Percentiles rank a stretch among this genome's conserved stretches.
These are phyloP conservation scores for Machimus rusticus DNA, from an alignment of 2,888 invertebrate species.

Conservation along the genomic window DNA sequence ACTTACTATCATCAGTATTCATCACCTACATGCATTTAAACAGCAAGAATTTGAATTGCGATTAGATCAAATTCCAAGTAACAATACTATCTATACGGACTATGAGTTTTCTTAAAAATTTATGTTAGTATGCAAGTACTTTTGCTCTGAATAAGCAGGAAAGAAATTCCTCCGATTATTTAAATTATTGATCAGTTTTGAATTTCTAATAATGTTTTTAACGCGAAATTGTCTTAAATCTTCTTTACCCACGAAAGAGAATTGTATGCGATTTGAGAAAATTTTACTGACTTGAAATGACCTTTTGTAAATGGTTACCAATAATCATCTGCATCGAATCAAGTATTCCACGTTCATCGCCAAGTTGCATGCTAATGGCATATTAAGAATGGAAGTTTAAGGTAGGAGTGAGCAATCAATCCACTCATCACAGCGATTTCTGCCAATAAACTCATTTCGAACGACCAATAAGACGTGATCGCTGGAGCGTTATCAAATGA, in stretches of 20 bases:
- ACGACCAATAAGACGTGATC: conserved; percentile 28
- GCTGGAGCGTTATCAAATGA: background rate
- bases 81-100: too few relatives aligned
- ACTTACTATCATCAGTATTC: too few relatives aligned
- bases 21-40: too few relatives aligned
- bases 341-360: conserved; percentile 7
- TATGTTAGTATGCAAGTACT: background rate
- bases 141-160: background rate
- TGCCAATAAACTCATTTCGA: conserved; percentile 33
- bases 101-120: too few relatives aligned
- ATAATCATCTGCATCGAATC: background rate
- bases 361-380: conserved; percentile 37
- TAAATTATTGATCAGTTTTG: background rate
- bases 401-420: conserved; percentile 35
- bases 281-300: background rate
- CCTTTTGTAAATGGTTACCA: background rate
- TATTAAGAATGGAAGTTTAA: conserved; percentile 14
- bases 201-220: background rate
- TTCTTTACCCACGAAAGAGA: background rate
- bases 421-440: conserved; percentile 22
- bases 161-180: background rate
- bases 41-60: too few relatives aligned
- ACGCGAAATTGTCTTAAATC: background rate
- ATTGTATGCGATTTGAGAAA: background rate
- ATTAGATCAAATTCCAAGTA: too few relatives aligned